phyloP scores from a whole-genome alignment of 2,888 invertebrate genomes.

The Poecilus cupreus region DNA sequence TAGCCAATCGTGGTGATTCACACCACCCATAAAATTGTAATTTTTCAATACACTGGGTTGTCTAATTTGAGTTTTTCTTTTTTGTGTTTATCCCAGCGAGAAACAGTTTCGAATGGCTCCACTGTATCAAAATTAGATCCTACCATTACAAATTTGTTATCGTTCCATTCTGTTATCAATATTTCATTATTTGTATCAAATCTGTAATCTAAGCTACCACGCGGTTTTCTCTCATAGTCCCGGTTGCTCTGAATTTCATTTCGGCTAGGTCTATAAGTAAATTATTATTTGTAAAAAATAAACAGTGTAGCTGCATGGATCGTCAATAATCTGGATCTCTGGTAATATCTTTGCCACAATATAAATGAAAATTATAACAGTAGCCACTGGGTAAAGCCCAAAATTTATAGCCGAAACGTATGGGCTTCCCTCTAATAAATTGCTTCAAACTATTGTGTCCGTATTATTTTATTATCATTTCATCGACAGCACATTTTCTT shows the following conservation, averaged over 20 bases:
- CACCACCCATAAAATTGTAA: background rate
- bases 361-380: background rate
- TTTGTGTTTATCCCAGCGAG: background rate
- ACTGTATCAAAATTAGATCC: no score
- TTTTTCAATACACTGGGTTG: background rate
- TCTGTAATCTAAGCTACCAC: no score
- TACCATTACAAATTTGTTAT: no score
- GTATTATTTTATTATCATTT: background rate
- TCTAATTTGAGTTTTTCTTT: no score
- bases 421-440: background rate
- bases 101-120: no score
- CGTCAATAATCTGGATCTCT: background rate
- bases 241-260: background rate
- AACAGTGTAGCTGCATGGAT: background rate
- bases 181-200: no score
- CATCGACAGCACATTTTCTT: background rate
- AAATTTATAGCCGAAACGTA: no score
- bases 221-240: background rate
- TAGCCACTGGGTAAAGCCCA: no score
- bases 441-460: no score
- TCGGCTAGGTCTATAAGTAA: background rate
- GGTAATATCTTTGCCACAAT: background rate
- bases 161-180: no score
- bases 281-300: no score
- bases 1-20: background rate